A percentile compares a stretch with the other conserved stretches of the same genome.
These are phyloP conservation scores for Anaspis maculata DNA, from an alignment of 2,888 invertebrate species.

Conservation along the genomic window DNA sequence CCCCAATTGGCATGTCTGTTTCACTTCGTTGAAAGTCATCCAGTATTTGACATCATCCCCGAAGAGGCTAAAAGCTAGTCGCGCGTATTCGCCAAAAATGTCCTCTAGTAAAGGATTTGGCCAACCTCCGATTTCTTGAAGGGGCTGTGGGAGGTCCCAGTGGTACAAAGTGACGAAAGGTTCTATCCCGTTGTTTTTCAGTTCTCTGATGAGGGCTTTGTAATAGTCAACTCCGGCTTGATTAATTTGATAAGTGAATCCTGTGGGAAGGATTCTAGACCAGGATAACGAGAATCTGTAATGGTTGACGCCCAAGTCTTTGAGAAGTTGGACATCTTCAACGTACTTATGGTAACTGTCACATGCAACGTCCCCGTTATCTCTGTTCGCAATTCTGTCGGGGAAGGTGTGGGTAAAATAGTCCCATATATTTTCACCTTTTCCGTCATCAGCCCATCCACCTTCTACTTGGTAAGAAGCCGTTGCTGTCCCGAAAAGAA, in stretches of 20 bases:
- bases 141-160: conserved; percentile 48
- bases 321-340: conserved; percentile 55
- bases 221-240: conserved; percentile 52
- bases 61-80: conserved; percentile 33
- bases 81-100: conserved; percentile 49
- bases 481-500: conserved; percentile 23
- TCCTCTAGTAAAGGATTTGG: conserved; percentile 42
- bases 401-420: conserved; percentile 38
- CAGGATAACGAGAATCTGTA: conserved; percentile 71
- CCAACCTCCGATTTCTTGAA: conserved; percentile 34
- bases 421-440: conserved; percentile 23
- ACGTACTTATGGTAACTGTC: conserved; percentile 61
- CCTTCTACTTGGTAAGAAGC: conserved; percentile 36
- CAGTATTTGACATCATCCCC: conserved; percentile 38
- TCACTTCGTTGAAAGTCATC: conserved; percentile 48
- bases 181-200: conserved; percentile 45
- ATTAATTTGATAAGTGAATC: conserved; percentile 56
- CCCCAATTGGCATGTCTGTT: conserved; percentile 25
- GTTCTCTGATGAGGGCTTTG: conserved; percentile 27
- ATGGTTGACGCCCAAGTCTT: conserved; percentile 53
- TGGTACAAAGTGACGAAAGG: conserved; percentile 48
- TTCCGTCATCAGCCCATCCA: conserved; percentile 34
- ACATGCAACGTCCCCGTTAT: conserved; percentile 58
- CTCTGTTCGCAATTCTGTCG: conserved; percentile 46
- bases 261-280: conserved; percentile 66